Base-by-base conservation (phyloP, 2,797 vertebrate genomes). In the Girardinus metallicus region DNA sequence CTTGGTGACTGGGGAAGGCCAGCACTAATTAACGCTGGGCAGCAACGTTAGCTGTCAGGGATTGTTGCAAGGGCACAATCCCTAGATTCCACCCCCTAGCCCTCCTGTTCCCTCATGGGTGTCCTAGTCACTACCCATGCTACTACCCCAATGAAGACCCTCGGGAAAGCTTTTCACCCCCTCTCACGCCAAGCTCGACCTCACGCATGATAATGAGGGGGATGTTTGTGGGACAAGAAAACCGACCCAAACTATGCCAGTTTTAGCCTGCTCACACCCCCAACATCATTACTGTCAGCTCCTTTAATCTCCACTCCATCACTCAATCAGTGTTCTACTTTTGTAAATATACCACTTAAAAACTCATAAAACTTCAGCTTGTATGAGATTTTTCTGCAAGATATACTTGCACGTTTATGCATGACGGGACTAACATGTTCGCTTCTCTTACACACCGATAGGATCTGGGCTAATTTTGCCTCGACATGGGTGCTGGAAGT, bases 1-100 rank as follows among this genome's bases (percentile, higher is more conserved):
- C 96, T 96, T 95, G 94, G 89, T 90, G 93, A 92, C 92, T 87
- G 88, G 90, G 94, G 94, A 95, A 95, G 95, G 95, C 95, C 95
- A 92, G 88, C 91, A 89, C 94, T 96, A 96, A 96, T 96, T 95
- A 96, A 93, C 80, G 89, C 84, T 83, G 80, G 86, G 85, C 83
- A 77, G 89, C 93, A 91, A 90, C 89, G 81, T 87, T 93, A 81
- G 78, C 92, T 92, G 91, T 91, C 90, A 89, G 93, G 89, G 76
- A 81, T 90, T 88, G 81, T 92, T 87, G 88, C 81, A 76, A 83
- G 85, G 83, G 87, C 91, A 91, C 82, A 92, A 91, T 92, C 90
- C 93, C 93, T 89, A 89, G 88, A 91, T 84, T 92, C 84, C 64
- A 39, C 18, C 62, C 62, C 31, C 62, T 26, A 71, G n/a, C 41